phyloP scores from a whole-genome alignment of 2,797 vertebrate genomes.

The Pseudochaenichthys georgianus region DNA sequence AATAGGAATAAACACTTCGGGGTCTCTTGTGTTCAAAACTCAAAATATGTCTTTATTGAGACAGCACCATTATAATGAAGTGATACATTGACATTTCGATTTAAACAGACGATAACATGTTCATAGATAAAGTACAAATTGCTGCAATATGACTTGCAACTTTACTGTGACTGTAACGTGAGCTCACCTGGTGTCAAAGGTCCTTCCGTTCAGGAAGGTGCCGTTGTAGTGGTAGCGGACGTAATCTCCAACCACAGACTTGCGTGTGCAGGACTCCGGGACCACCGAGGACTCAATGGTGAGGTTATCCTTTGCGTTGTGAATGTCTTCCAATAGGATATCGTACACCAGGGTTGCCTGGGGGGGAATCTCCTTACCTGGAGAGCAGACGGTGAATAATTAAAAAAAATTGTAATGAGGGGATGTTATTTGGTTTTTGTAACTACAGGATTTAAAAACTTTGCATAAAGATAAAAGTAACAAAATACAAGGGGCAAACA shows the following conservation, averaged over 20 bases:
- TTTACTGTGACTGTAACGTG: background rate
- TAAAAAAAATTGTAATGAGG: background rate
- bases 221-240: constrained; percentile 98
- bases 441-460: too few relatives aligned
- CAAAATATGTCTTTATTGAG: background rate
- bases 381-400: background rate
- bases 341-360: constrained; percentile 93
- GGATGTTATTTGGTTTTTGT: background rate
- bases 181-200: constrained; percentile 93
- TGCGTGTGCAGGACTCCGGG: constrained; percentile 87
- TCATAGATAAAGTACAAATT: background rate
- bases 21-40: background rate
- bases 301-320: constrained; percentile 93
- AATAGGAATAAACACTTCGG: background rate
- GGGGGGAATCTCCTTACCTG: constrained; percentile 90
- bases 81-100: background rate
- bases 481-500: too few relatives aligned
- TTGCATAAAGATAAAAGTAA: too few relatives aligned
- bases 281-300: constrained; percentile 87
- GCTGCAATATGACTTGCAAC: background rate
- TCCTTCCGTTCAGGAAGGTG: constrained; percentile 90
- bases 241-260: constrained; percentile 90
- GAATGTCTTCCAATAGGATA: constrained; percentile 90
- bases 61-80: background rate
- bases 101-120: background rate